Base-by-base conservation (phyloP, 2,797 vertebrate genomes). In the Austrolebias charrua region DNA sequence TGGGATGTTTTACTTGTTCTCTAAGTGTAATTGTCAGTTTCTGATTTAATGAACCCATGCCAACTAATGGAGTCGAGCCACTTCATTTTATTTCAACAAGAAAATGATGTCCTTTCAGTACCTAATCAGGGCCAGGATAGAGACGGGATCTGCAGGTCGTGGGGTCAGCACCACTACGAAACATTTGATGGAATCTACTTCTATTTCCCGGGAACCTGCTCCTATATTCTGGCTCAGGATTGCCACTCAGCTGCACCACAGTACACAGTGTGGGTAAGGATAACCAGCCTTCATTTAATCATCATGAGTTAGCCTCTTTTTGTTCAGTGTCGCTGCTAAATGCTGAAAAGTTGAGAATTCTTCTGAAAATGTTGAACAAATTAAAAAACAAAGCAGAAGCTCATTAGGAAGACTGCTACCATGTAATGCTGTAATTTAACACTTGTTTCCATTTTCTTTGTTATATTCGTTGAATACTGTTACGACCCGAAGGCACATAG, bases 101-200 rank as follows among this genome's bases (percentile, higher is more conserved):
- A 5, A 33, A 33, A 33, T 33, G 38, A 40, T 12, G 80, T 68
- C 81, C 80, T 69, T 71, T 71, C 82, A 99, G 98, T 99, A 81
- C 95, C 95, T 77, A 99, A 98, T 86, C 90, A 91, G 79, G 98
- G 96, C 69, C 95, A 92, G 87, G 95, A 97, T 71, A 93, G 96
- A 92, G 96, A 97, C 50, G 95, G 95, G 9, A 98, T 98, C 84
- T 99, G 97, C 89, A 95, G 95, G 88, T 95, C 95, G 0, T 99
- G 97, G 98, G 98, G 98, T 80, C 98, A 98, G 55, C 92, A 98
- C 90, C 90, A 98, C 86, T 98, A 94, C 87, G 98, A 99, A 93
- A 98, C 97, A 11, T 99, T 99, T 89, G 98, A 99, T 89, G 98
- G 98, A 43, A 94, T 97, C 85, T 99, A 98, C 87, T 98, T 95